Conservation (phyloP, 1,140 invertebrate species). For the Drepana arcuata region DNA sequence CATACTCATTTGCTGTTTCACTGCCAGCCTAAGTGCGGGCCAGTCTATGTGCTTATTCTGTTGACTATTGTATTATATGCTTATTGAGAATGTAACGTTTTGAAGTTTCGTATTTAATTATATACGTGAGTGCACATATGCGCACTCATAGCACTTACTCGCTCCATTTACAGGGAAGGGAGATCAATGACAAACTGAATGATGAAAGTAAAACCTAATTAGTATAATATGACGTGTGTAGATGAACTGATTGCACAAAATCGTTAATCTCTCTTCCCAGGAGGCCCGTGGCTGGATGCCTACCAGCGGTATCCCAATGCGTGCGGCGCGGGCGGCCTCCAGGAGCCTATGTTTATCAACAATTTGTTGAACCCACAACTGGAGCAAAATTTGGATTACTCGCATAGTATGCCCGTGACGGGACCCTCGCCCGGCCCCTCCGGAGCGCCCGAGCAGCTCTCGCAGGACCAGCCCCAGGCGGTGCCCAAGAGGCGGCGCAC, state of each 20-base stretch:
- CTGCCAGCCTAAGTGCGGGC: too few species aligned
- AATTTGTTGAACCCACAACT: conserved; percentile 44
- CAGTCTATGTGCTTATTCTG: too few species aligned
- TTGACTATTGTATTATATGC: too few species aligned
- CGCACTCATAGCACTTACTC: too few species aligned
- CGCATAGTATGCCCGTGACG: conserved; percentile 27
- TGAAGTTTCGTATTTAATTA: too few species aligned
- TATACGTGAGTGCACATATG: neutral
- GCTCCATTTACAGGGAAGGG: conserved; percentile 66
- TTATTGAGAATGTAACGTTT: too few species aligned
- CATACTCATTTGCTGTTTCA: too few species aligned
- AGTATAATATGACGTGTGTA: too few species aligned
- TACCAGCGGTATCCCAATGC: conserved; percentile 56
- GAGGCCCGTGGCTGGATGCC: conserved; percentile 59
- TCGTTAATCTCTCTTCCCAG: conserved; percentile 70
- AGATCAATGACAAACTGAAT: conserved; percentile 58
- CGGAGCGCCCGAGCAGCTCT: conserved; percentile 21
- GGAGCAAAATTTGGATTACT: conserved; percentile 34
- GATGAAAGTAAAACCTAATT: too few species aligned
- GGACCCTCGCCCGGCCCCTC: conserved; percentile 39
- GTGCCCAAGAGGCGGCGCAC: conserved; percentile 36
- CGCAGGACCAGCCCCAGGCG: conserved; percentile 12
- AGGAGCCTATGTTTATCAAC: conserved; percentile 46
- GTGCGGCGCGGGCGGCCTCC: conserved; percentile 33
- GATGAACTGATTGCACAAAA: too few species aligned